Conservation (phyloP, 2,113 vertebrate genomes). For the Zosterops borbonicus region DNA sequence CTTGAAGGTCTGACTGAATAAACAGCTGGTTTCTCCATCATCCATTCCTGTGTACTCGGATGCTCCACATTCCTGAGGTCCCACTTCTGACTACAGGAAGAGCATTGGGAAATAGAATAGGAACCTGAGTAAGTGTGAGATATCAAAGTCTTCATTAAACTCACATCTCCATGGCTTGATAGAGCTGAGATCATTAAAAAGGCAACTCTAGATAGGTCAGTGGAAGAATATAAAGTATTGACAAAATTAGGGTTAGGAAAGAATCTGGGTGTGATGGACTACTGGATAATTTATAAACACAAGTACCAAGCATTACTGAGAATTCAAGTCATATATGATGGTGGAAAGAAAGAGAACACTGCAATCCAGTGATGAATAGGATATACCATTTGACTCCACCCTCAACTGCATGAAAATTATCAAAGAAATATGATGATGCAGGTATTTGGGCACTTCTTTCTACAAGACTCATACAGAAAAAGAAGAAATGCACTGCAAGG, state of each 20-base stretch:
- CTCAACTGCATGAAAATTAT: background rate
- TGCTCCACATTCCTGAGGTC: background rate
- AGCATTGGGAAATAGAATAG: background rate
- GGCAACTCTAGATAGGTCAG: background rate
- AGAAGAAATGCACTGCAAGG: background rate
- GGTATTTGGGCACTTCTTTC: background rate
- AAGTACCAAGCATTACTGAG: background rate
- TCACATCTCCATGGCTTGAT: background rate
- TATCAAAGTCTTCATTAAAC: background rate
- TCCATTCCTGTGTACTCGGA: accelerated
- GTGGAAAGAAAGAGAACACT: background rate
- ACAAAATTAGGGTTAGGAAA: background rate
- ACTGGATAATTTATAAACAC: background rate
- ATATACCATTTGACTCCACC: background rate
- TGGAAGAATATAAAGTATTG: background rate
- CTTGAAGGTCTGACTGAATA: background rate
- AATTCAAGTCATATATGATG: background rate
- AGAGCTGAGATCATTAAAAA: background rate
- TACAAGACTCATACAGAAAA: background rate
- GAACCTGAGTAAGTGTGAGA: background rate
- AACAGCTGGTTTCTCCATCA: background rate
- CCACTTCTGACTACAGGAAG: background rate
- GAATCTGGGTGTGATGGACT: background rate
- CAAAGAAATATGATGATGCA: background rate
- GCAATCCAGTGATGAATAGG: background rate